Conservation (phyloP, 2,797 vertebrate species). For the Lacerta agilis region DNA sequence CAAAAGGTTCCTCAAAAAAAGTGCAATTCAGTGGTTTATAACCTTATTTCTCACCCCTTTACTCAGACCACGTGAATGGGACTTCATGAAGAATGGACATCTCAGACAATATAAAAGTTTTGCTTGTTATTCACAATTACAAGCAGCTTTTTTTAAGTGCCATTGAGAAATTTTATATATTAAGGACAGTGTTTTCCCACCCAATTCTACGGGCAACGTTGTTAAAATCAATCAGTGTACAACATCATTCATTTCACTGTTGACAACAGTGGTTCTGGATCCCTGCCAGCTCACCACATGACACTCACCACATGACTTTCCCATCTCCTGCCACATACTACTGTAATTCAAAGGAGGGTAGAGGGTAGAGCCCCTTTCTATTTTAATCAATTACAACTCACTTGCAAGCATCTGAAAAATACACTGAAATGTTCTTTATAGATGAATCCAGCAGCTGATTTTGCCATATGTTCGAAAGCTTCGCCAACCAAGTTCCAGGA, state of each 20-base stretch:
- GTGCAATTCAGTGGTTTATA: background rate
- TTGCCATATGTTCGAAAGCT: conserved; percentile 86
- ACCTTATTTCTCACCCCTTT: background rate
- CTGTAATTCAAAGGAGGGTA: background rate
- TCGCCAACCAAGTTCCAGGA: conserved; percentile 87
- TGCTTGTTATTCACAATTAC: background rate
- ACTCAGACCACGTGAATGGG: background rate
- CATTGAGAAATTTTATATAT: background rate
- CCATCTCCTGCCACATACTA: background rate
- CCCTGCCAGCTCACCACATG: background rate
- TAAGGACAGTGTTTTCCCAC: background rate
- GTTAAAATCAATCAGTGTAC: background rate
- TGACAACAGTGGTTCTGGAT: background rate
- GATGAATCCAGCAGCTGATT: conserved; percentile 81
- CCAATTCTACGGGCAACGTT: background rate
- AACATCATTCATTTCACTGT: background rate
- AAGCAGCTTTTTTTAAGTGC: background rate
- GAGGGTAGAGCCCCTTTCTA: background rate
- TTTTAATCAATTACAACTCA: conserved; percentile 58
- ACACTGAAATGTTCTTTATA: conserved; percentile 86
- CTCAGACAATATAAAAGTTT: background rate
- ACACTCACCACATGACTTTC: background rate
- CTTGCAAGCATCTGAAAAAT: conserved; percentile 90
- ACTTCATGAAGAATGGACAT: background rate
- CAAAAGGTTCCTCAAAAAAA: conserved; percentile 32